Evolutionary conservation across 2,797 vertebrate genomes (phyloP).

Genomic region (Catostomus latipinnis): DNA sequence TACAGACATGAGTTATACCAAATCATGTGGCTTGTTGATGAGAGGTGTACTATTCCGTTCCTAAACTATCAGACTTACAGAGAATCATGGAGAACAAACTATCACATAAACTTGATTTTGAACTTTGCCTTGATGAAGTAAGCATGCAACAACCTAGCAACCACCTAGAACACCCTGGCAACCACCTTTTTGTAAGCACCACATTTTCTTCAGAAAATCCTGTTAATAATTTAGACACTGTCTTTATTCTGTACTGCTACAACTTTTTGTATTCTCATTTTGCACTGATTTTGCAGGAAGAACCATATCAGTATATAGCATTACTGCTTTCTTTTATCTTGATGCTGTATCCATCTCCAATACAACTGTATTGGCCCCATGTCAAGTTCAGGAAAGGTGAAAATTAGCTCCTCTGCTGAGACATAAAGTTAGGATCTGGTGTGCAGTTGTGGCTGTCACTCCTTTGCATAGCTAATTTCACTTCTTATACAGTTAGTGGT

Average conservation of each 20-base stretch:
- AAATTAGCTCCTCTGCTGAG: conserved; percentile 52
- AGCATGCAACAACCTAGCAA: too few relatives aligned
- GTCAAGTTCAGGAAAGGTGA: neutral
- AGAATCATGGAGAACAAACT: too few relatives aligned
- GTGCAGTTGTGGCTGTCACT: too few relatives aligned
- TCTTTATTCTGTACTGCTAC: conserved; percentile 2
- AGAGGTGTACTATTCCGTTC: too few relatives aligned
- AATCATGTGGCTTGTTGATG: too few relatives aligned
- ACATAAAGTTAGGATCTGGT: conserved; percentile 34
- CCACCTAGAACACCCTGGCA: too few relatives aligned
- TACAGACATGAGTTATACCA: too few relatives aligned
- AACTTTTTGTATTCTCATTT: neutral
- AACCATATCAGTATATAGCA: neutral
- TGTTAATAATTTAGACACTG: neutral
- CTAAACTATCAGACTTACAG: too few relatives aligned
- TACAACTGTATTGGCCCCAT: neutral
- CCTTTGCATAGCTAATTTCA: neutral
- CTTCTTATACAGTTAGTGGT: conserved; percentile 38
- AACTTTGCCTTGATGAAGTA: too few relatives aligned
- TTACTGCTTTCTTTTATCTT: neutral
- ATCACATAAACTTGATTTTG: too few relatives aligned
- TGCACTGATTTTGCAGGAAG: neutral
- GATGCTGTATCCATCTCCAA: neutral
- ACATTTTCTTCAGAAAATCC: too few relatives aligned
- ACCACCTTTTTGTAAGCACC: too few relatives aligned